Conservation (phyloP, 2,797 vertebrate species). For the Esox lucius region DNA sequence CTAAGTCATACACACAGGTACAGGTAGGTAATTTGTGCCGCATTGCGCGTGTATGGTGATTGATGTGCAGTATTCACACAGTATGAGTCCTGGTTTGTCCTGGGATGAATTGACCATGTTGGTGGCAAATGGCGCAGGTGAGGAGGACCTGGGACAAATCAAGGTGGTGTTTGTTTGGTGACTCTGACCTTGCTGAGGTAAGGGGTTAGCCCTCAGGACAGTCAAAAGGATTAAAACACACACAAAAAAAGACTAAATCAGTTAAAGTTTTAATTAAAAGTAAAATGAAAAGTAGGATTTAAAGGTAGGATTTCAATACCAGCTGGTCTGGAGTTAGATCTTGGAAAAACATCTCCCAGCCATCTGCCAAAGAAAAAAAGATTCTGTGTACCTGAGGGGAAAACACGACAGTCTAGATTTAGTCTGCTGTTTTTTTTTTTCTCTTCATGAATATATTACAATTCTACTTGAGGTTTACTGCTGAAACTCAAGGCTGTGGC, state of each 20-base stretch:
- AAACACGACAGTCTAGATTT: neutral
- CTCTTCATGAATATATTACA: neutral
- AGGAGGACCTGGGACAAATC: neutral
- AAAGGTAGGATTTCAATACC: neutral
- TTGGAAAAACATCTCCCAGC: neutral
- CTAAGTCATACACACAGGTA: neutral
- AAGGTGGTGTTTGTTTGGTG: neutral
- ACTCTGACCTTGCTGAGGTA: neutral
- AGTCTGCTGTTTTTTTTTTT: neutral
- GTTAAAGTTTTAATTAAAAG: neutral
- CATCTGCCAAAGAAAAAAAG: neutral
- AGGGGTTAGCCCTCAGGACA: neutral
- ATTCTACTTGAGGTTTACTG: neutral
- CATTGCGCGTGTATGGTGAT: neutral
- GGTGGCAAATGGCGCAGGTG: neutral
- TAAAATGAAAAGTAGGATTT: neutral
- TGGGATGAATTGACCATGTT: neutral
- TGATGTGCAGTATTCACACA: neutral
- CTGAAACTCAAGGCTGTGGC: neutral
- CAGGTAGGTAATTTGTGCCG: neutral
- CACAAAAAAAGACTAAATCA: too few relatives aligned
- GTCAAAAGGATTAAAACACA: too few relatives aligned
- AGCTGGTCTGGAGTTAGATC: conserved; percentile 1
- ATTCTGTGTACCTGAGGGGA: neutral
- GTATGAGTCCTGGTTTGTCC: neutral